Percentiles rank a stretch among this genome's conserved stretches.
These are phyloP conservation scores for Lucilia cuprina DNA, from an alignment of 1,140 invertebrate genomes.

Conservation along the genomic window DNA sequence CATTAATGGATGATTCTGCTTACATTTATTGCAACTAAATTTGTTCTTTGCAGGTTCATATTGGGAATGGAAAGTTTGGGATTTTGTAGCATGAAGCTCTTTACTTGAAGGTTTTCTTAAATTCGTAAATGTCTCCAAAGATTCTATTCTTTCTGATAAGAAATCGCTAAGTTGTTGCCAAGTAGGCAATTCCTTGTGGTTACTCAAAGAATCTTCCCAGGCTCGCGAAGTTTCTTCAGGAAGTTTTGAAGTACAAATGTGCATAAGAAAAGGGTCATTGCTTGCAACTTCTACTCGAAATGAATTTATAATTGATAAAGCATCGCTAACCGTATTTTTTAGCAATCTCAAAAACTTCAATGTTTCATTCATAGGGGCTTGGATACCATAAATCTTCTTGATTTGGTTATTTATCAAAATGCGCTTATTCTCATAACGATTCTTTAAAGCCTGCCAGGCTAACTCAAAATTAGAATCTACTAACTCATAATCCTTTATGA, in stretches of 20 bases:
- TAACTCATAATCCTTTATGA: not conserved
- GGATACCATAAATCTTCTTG: not conserved
- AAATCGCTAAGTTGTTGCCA: not conserved
- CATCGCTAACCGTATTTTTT: no score
- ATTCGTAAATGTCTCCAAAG: not conserved
- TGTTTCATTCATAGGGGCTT: not conserved
- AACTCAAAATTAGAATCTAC: not conserved
- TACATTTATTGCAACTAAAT: constrained; percentile 4
- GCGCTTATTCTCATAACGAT: not conserved
- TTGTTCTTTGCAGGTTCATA: not conserved
- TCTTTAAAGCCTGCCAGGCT: not conserved
- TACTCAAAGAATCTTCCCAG: not conserved
- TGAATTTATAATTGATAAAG: no score
- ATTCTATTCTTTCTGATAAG: no score
- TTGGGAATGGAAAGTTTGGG: not conserved
- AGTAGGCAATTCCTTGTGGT: not conserved
- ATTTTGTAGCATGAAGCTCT: not conserved
- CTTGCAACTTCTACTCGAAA: not conserved
- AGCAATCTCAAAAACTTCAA: not conserved
- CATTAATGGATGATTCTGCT: not conserved
- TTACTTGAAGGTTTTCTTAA: not conserved
- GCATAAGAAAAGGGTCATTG: not conserved
- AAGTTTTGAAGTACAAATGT: constrained; percentile 8
- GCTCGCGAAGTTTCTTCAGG: not conserved
- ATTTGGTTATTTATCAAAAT: constrained; percentile 6